These are phyloP conservation scores for Malurus splendens DNA, from an alignment of 2,797 vertebrate species.

Conservation along the genomic window DNA sequence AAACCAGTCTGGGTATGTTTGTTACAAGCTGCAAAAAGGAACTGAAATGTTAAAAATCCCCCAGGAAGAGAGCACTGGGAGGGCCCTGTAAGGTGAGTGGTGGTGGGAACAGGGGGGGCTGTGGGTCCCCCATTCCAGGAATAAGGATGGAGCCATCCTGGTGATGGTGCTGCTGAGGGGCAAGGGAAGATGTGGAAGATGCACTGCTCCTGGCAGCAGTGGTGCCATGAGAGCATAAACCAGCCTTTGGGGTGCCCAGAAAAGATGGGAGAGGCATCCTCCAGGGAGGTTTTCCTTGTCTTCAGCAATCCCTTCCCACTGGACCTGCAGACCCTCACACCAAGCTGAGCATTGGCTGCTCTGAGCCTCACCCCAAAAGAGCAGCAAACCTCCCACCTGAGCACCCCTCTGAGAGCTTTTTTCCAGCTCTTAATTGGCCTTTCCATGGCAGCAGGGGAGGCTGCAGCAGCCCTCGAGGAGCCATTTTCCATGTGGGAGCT, in stretches of 20 bases:
- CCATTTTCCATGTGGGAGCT: conserved; percentile 21
- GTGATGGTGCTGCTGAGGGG: not conserved
- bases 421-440: conserved; percentile 9
- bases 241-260: not conserved
- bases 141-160: not conserved
- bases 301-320: not conserved
- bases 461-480: not conserved
- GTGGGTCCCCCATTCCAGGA: not conserved
- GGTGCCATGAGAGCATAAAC: not conserved
- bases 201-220: accelerated
- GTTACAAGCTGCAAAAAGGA: not conserved
- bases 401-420: not conserved
- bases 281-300: not conserved
- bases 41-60: not conserved
- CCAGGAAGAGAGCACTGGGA: not conserved
- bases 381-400: not conserved
- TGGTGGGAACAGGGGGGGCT: not conserved
- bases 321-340: not conserved
- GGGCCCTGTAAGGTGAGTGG: not conserved
- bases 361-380: not conserved
- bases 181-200: not conserved
- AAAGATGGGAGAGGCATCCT: not conserved
- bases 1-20: not conserved
- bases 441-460: not conserved
- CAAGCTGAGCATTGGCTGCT: not conserved